Conservation (phyloP, 2,888 invertebrate genomes). For the Rhabditoides inermis region DNA sequence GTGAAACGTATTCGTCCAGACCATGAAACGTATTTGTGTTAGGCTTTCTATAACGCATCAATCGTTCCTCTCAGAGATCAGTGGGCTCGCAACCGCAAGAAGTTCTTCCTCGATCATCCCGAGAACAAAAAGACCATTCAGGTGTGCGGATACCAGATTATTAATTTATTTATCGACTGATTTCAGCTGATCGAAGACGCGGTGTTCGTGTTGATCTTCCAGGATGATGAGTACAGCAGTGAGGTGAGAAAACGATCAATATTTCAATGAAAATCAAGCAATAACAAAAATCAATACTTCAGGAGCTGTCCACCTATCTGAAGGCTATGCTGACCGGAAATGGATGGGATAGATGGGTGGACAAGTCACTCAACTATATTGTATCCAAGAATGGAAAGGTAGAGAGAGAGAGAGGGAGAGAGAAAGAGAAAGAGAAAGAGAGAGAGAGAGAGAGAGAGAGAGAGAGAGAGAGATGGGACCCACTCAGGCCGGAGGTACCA, state of each 20-base stretch:
- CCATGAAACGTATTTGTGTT: too few relatives aligned
- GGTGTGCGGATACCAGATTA: too few relatives aligned
- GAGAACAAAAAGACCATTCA: slow-evolving; percentile 30
- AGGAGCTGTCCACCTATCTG: slow-evolving; percentile 30
- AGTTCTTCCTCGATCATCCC: slow-evolving; percentile 36
- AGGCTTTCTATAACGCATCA: too few relatives aligned
- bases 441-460: too few relatives aligned
- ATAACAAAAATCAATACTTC: too few relatives aligned
- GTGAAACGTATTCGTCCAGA: too few relatives aligned
- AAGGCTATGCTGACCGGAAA: slow-evolving; percentile 38
- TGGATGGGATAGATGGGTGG: slow-evolving; percentile 42
- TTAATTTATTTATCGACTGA: too few relatives aligned
- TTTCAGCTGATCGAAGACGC: slow-evolving; percentile 39
- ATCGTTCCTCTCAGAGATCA: slow-evolving; percentile 12
- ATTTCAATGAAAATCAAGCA: too few relatives aligned
- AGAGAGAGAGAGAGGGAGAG: too few relatives aligned
- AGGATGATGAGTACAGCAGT: slow-evolving; percentile 28
- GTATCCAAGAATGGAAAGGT: slow-evolving; percentile 30
- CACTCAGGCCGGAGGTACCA: slow-evolving; percentile 47
- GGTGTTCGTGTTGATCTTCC: slow-evolving; percentile 32
- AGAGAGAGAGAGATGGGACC: too few relatives aligned
- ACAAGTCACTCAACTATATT: slow-evolving; percentile 44
- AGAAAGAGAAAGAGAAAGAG: too few relatives aligned
- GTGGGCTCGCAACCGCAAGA: slow-evolving; percentile 35
- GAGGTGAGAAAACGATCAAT: too few relatives aligned